These are phyloP conservation scores for Hypsopygia costalis DNA, from an alignment of 2,888 invertebrate genomes.

Conservation along the genomic window DNA sequence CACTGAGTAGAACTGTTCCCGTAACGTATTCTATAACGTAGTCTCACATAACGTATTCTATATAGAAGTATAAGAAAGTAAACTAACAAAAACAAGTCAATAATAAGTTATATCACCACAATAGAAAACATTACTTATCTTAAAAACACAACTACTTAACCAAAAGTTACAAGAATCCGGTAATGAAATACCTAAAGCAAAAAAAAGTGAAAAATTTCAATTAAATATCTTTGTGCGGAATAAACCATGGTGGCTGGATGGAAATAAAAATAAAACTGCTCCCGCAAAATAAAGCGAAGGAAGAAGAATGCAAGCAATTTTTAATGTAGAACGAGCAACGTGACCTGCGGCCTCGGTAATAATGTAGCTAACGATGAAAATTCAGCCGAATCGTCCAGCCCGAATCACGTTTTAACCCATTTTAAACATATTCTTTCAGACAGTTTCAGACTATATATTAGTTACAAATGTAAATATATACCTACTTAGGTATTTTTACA, in stretches of 20 bases:
- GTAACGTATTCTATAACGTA: too few relatives aligned
- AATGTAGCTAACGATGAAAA: conserved; percentile 56
- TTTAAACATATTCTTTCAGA: too few relatives aligned
- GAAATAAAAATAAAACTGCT: conserved; percentile 56
- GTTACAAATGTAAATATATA: too few relatives aligned
- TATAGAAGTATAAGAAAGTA: too few relatives aligned
- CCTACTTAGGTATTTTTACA: too few relatives aligned
- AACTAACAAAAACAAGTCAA: too few relatives aligned
- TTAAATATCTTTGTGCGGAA: conserved; percentile 48
- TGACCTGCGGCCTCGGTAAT: conserved; percentile 46
- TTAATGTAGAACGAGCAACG: conserved; percentile 67
- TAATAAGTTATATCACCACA: too few relatives aligned
- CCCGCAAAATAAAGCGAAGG: conserved; percentile 60
- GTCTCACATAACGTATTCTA: too few relatives aligned
- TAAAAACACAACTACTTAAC: conserved; percentile 14
- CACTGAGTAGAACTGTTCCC: too few relatives aligned
- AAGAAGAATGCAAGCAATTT: conserved; percentile 76
- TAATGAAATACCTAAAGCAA: conserved; percentile 30
- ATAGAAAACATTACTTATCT: neutral
- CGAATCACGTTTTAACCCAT: too few relatives aligned
- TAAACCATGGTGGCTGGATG: conserved; percentile 41
- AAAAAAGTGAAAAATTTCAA: conserved; percentile 45
- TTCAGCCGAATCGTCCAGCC: conserved; percentile 28
- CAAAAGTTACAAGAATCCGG: conserved; percentile 22
- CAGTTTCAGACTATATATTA: too few relatives aligned